Evolutionary conservation across 2,797 vertebrate genomes (phyloP).

Genomic region (Coilia nasus): DNA sequence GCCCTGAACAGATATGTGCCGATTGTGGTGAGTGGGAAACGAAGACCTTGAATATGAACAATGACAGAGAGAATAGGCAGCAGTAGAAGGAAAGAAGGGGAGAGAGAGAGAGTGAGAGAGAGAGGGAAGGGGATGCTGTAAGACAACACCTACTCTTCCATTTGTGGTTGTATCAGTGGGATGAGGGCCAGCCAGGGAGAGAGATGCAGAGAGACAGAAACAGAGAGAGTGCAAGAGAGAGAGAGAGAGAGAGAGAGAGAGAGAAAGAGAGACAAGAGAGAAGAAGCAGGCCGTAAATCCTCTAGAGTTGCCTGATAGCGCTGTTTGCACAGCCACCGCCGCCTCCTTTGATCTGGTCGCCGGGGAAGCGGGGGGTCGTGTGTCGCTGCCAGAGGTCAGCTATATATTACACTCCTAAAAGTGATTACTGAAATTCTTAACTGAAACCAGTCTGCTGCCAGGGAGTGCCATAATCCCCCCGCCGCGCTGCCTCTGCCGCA

Average conservation of each 20-base stretch:
- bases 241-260: constrained; percentile 8
- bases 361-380: constrained; percentile 79
- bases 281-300: constrained; percentile 85
- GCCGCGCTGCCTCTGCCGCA: constrained; percentile 77
- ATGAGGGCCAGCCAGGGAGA: neutral
- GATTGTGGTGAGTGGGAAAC: neutral
- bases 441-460: constrained; percentile 86
- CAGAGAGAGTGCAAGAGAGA: constrained; percentile 64
- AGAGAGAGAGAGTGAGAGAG: neutral
- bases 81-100: neutral
- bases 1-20: neutral
- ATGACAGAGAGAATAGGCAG: neutral
- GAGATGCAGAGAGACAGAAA: neutral
- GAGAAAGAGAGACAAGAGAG: constrained; percentile 75
- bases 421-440: constrained; percentile 88
- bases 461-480: constrained; percentile 83
- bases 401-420: constrained; percentile 89
- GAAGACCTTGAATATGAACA: neutral
- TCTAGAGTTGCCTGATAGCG: constrained; percentile 81
- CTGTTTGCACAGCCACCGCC: constrained; percentile 82
- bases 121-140: neutral
- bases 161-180: neutral
- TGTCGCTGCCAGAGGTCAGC: constrained; percentile 84
- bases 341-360: constrained; percentile 83
- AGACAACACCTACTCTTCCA: neutral